A percentile compares a stretch with the other conserved stretches of the same genome.
phyloP scores from a whole-genome alignment of 2,113 vertebrate species.

The Petrocephalus microphthalmus region DNA sequence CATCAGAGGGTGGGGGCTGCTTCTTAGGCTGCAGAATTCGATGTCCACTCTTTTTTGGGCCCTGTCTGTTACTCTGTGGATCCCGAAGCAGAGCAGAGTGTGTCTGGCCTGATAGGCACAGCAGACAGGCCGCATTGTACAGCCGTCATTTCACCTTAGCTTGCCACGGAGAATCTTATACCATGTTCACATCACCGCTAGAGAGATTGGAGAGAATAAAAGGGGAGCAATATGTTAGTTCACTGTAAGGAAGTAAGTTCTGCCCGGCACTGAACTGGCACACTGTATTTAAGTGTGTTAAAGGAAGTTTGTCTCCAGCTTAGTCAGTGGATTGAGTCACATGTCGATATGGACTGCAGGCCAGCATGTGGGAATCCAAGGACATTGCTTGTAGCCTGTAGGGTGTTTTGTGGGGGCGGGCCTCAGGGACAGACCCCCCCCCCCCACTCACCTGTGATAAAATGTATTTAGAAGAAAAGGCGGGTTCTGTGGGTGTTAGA shows the following conservation, averaged over 20 bases:
- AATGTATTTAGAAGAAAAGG: background rate
- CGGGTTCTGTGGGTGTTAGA: background rate
- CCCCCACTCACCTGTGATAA: background rate
- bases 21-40: background rate
- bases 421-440: background rate
- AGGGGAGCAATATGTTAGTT: background rate
- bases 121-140: background rate
- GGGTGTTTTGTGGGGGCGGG: background rate
- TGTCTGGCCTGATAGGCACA: background rate
- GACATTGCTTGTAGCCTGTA: background rate
- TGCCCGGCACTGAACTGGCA: background rate
- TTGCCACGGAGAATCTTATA: background rate
- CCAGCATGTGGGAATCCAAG: background rate
- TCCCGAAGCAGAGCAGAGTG: background rate
- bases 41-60: background rate
- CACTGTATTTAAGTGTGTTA: background rate
- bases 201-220: background rate
- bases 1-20: background rate
- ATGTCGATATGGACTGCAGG: background rate
- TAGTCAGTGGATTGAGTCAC: background rate
- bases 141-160: background rate
- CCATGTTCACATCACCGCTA: background rate
- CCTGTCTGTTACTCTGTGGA: background rate
- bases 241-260: background rate
- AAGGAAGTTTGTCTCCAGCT: background rate